A percentile compares a stretch with the other conserved stretches of the same genome.
phyloP scores from a whole-genome alignment of 2,888 invertebrate species.

The Nasonovia ribisnigri region DNA sequence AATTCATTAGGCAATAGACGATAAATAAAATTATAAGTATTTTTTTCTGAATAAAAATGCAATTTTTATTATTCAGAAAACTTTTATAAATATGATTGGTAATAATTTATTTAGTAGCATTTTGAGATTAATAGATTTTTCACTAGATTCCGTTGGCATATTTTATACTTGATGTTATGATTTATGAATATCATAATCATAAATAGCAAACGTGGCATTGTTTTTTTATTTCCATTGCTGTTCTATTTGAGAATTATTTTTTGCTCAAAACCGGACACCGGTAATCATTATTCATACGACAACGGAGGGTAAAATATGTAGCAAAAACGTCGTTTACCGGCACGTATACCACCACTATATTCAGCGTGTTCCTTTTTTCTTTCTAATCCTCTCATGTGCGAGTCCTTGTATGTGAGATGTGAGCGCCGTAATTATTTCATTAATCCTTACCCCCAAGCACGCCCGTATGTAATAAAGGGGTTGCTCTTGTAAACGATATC shows the following conservation, averaged over 20 bases:
- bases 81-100: not conserved
- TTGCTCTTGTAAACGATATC: constrained; percentile 61
- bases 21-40: not conserved
- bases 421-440: constrained; percentile 63
- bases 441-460: constrained; percentile 48
- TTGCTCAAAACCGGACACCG: constrained; percentile 17
- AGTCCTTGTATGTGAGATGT: constrained; percentile 14
- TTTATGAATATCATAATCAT: not conserved
- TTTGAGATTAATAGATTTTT: not conserved
- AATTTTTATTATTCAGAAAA: not conserved
- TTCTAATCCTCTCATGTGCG: constrained; percentile 34
- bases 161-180: not conserved
- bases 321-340: constrained; percentile 49
- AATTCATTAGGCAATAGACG: not conserved
- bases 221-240: not conserved
- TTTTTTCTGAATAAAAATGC: not conserved
- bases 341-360: constrained; percentile 3
- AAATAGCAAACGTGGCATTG: not conserved
- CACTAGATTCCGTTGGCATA: not conserved
- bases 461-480: constrained; percentile 54
- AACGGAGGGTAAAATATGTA: constrained; percentile 41
- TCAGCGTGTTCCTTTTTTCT: constrained; percentile 21
- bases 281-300: constrained; percentile 61
- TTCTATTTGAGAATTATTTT: constrained; percentile 23
- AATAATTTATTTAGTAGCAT: not conserved